A percentile compares a stretch with the other conserved stretches of the same genome.
phyloP scores from a whole-genome alignment of 2,113 vertebrate genomes.

The Panthera tigris region DNA sequence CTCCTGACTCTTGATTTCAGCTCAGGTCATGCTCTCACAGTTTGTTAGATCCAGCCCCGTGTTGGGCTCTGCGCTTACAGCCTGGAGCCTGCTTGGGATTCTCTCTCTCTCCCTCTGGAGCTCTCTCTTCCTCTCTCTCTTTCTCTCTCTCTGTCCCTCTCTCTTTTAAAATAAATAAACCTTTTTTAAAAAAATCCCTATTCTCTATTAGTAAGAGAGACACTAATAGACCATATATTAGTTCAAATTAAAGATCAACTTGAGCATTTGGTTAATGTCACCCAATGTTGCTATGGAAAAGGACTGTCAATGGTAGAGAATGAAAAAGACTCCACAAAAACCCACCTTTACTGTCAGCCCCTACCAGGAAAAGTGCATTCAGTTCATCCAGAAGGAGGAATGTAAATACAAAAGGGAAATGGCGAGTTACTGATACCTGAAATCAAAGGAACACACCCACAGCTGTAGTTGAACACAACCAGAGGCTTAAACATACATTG shows the following conservation, averaged over 20 bases:
- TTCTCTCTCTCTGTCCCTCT: too few relatives aligned
- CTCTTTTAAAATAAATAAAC: too few relatives aligned
- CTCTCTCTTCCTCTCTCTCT: too few relatives aligned
- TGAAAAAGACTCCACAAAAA: conserved; percentile 85
- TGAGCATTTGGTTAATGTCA: conserved; percentile 86
- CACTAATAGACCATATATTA: not conserved
- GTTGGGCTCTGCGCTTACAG: too few relatives aligned
- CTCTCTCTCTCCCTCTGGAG: too few relatives aligned
- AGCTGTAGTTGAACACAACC: not conserved
- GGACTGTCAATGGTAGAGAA: conserved; percentile 89
- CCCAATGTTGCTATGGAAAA: conserved; percentile 91
- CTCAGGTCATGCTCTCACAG: too few relatives aligned
- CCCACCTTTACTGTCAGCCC: conserved; percentile 85
- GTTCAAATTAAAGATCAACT: conserved; percentile 90
- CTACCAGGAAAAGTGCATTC: conserved; percentile 89
- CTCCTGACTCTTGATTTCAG: too few relatives aligned
- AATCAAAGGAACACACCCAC: conserved; percentile 73
- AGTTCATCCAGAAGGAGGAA: conserved; percentile 89
- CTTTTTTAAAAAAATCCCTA: conserved; percentile 80
- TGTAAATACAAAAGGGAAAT: conserved; percentile 90
- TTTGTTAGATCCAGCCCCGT: too few relatives aligned
- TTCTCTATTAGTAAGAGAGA: conserved; percentile 91
- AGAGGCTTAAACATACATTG: not conserved
- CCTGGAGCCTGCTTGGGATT: too few relatives aligned
- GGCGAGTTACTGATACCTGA: conserved; percentile 91